Conservation (phyloP, 2,797 vertebrate genomes). For the Distichodus sexfasciatus region DNA sequence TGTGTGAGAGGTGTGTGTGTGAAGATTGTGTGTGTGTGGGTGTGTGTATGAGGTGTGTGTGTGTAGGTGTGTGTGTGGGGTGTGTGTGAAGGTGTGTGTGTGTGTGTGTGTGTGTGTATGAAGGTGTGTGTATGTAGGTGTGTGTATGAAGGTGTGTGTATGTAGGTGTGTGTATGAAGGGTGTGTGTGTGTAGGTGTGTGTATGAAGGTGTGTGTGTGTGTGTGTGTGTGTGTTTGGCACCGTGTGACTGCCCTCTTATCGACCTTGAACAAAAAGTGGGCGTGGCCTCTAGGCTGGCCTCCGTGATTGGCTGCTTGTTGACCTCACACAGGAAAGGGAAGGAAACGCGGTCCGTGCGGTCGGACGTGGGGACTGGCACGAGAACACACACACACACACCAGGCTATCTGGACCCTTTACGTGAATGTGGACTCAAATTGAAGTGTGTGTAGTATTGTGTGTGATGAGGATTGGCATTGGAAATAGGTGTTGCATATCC, state of each 20-base stretch:
- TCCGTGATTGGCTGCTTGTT: slow-evolving; percentile 61
- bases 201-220: slow-evolving; percentile 18
- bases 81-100: too few species aligned
- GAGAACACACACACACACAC: slow-evolving; percentile 12
- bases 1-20: too few species aligned
- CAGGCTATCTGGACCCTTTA: slow-evolving; percentile 29
- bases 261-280: slow-evolving; percentile 74
- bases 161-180: not conserved
- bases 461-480: too few species aligned
- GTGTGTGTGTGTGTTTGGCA: slow-evolving; percentile 34
- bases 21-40: too few species aligned
- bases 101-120: too few species aligned
- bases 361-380: slow-evolving; percentile 40
- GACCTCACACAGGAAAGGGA: slow-evolving; percentile 71
- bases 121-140: too few species aligned
- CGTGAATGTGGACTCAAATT: too few species aligned
- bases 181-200: too few species aligned
- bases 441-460: slow-evolving; percentile 44
- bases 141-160: too few species aligned
- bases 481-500: too few species aligned
- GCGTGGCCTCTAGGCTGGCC: slow-evolving; percentile 56
- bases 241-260: slow-evolving; percentile 73
- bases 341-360: slow-evolving; percentile 66
- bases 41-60: too few species aligned
- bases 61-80: too few species aligned